Evolutionary conservation across 2,797 vertebrate genomes (phyloP).

Genomic region (Cynopterus sphinx): DNA sequence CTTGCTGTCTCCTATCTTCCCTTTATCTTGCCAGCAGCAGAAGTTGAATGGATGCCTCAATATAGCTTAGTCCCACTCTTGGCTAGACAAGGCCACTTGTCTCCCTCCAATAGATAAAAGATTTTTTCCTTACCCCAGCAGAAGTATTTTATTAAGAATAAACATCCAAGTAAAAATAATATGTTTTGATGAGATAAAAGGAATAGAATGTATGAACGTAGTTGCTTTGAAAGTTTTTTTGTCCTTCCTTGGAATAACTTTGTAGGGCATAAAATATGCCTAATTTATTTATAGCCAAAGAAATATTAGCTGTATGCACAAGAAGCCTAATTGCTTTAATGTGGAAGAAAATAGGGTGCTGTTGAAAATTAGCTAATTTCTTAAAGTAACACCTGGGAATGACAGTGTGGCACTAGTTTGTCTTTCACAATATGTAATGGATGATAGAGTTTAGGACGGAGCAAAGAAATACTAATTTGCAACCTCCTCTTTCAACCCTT

Average conservation of each 20-base stretch:
- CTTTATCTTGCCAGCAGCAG: neutral
- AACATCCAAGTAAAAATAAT: neutral
- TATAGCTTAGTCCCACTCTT: neutral
- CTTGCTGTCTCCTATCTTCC: neutral
- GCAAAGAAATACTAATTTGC: neutral
- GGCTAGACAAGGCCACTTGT: neutral
- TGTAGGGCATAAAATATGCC: neutral
- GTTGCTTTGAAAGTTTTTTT: neutral
- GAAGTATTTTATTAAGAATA: constrained; percentile 35
- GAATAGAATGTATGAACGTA: neutral
- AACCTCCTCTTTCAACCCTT: neutral
- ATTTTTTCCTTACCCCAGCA: neutral
- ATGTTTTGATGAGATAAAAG: neutral
- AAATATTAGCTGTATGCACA: neutral
- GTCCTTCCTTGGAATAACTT: neutral
- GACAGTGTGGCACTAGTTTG: neutral
- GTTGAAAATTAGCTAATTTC: neutral
- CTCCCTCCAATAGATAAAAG: neutral
- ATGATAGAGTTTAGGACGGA: neutral
- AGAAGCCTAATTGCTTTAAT: neutral
- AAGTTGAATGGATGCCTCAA: neutral
- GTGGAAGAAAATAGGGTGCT: neutral
- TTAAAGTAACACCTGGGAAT: neutral
- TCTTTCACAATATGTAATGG: neutral
- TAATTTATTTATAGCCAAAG: neutral